Percentiles rank a stretch among this genome's conserved stretches.
Evolutionary conservation across 23 tunicate genomes (phyloP).

Genomic region (Oikopleura albicans): DNA sequence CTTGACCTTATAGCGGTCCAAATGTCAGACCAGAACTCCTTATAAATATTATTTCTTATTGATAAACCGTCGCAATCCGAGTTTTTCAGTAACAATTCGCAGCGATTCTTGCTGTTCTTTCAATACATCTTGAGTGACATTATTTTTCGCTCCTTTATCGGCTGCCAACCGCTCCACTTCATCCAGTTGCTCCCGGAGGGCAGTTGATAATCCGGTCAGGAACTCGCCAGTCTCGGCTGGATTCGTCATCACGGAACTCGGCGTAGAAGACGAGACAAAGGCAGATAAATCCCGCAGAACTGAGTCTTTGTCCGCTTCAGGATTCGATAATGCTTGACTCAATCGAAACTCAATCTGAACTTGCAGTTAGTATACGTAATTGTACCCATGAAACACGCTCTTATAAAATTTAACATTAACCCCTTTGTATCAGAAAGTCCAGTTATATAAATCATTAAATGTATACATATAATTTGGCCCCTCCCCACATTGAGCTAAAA

Average conservation of each 20-base stretch:
- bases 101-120: background rate
- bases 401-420: too few relatives aligned
- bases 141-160: background rate
- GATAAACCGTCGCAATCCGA: background rate
- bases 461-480: too few relatives aligned
- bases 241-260: background rate
- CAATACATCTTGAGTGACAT: background rate
- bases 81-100: background rate
- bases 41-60: too few relatives aligned
- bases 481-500: too few relatives aligned
- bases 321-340: background rate
- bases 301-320: background rate
- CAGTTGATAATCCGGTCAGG: background rate
- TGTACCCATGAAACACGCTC: too few relatives aligned
- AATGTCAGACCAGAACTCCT: too few relatives aligned
- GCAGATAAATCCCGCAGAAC: background rate
- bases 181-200: background rate
- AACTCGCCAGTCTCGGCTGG: background rate
- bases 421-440: too few relatives aligned
- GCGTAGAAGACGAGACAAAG: background rate
- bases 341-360: slow-evolving; percentile 1
- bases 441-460: too few relatives aligned
- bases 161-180: slow-evolving; percentile 8
- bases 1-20: too few relatives aligned
- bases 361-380: too few relatives aligned